Conservation (phyloP, 2,113 vertebrate species). For the Lasiurus borealis region DNA sequence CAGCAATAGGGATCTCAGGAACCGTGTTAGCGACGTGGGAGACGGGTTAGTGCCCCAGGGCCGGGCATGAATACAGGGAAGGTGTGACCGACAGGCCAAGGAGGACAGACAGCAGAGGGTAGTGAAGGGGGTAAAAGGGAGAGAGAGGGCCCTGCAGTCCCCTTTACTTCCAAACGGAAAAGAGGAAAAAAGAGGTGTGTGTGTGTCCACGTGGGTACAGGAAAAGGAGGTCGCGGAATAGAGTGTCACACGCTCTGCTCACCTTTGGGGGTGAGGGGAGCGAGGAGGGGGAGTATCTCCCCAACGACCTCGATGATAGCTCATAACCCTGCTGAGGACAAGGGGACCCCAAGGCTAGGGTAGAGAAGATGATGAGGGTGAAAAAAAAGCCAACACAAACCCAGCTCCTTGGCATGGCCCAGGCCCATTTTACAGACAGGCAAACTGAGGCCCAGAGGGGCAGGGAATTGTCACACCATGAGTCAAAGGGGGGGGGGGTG, state of each 20-base stretch:
- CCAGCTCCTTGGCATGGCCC: no score
- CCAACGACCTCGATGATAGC: accelerated
- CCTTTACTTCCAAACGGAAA: constrained; percentile 48
- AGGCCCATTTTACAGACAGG: not conserved
- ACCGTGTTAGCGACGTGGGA: constrained; percentile 65
- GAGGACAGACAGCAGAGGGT: not conserved
- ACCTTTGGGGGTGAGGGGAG: no score
- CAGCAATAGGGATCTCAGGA: not conserved
- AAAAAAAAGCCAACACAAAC: not conserved
- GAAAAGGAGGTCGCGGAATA: accelerated
- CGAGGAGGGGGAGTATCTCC: accelerated
- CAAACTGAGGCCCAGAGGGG: not conserved
- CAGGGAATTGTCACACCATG: accelerated
- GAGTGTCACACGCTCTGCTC: not conserved
- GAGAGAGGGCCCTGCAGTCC: not conserved
- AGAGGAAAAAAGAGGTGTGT: constrained; percentile 67
- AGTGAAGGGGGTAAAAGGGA: not conserved
- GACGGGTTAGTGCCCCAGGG: constrained; percentile 63
- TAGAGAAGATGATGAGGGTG: accelerated
- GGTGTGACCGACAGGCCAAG: not conserved
- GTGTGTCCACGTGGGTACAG: not conserved
- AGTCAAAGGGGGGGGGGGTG: not conserved
- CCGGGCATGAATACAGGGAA: not conserved
- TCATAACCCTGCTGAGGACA: no score
- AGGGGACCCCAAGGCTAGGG: not conserved